Percentiles rank a stretch among this genome's conserved stretches.
These are phyloP conservation scores for Nyctibius grandis DNA, from an alignment of 2,797 vertebrate genomes.

Conservation along the genomic window DNA sequence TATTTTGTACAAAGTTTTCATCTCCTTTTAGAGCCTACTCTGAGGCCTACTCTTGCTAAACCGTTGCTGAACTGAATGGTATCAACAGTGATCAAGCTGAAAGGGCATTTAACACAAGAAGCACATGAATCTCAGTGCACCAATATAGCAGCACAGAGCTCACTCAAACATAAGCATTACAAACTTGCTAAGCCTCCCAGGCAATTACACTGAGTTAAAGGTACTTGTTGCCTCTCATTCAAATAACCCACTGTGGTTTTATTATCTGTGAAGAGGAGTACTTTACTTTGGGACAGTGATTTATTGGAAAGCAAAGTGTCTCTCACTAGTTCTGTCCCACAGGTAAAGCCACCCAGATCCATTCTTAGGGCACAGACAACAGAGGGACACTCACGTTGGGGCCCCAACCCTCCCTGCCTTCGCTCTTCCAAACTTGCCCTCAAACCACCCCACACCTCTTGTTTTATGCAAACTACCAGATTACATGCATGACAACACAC, in stretches of 20 bases:
- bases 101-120: not conserved
- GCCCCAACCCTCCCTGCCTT: not conserved
- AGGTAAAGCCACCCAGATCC: not conserved
- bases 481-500: accelerated
- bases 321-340: not conserved
- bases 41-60: no score
- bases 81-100: not conserved
- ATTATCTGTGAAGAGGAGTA: not conserved
- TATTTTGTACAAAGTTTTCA: not conserved
- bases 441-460: not conserved
- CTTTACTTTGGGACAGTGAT: not conserved
- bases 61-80: no score
- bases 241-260: not conserved
- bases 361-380: accelerated
- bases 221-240: not conserved
- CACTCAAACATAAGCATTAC: not conserved
- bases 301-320: not conserved
- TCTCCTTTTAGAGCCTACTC: no score
- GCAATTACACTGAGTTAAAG: not conserved
- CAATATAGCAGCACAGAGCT: not conserved
- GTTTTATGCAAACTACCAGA: not conserved
- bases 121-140: not conserved
- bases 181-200: not conserved
- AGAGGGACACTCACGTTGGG: no score
- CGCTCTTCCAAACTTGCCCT: not conserved